Conservation (phyloP, 2,888 invertebrate species). For the Amblyteles armatorius region DNA sequence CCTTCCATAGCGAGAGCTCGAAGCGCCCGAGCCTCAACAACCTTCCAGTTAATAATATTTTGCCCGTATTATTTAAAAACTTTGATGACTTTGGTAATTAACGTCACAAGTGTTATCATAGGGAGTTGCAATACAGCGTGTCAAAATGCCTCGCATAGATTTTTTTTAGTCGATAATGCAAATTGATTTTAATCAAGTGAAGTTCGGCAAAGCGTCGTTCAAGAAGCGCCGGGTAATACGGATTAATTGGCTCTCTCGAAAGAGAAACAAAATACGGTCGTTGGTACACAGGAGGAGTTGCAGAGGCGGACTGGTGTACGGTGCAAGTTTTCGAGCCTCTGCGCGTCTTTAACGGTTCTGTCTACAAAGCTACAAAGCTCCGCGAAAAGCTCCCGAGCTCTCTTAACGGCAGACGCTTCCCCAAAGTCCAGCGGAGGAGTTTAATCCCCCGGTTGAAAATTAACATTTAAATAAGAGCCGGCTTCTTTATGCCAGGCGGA, state of each 20-base stretch:
- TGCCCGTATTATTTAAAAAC: too few relatives aligned
- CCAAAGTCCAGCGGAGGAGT: constrained; percentile 31
- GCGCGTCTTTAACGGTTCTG: constrained; percentile 28
- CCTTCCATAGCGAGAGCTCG: too few relatives aligned
- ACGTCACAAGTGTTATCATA: too few relatives aligned
- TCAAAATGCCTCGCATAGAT: not conserved
- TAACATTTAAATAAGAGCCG: constrained; percentile 58
- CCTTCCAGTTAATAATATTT: not conserved
- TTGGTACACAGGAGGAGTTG: constrained; percentile 17
- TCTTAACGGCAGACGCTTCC: not conserved
- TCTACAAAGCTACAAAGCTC: constrained; percentile 50
- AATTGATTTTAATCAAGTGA: constrained; percentile 1
- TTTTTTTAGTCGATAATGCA: not conserved
- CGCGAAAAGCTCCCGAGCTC: constrained; percentile 5
- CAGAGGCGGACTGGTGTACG: not conserved
- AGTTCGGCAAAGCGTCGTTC: constrained; percentile 9
- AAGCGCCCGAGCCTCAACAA: too few relatives aligned
- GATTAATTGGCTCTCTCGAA: constrained; percentile 37
- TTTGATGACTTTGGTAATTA: not conserved
- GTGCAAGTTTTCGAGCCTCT: not conserved
- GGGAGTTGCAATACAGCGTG: not conserved
- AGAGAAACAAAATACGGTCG: constrained; percentile 22
- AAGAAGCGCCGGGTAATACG: constrained; percentile 24
- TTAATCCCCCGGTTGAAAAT: constrained; percentile 59
- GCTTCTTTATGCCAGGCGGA: constrained; percentile 17